phyloP scores from a whole-genome alignment of 2,113 vertebrate genomes.

The Thymallus thymallus region DNA sequence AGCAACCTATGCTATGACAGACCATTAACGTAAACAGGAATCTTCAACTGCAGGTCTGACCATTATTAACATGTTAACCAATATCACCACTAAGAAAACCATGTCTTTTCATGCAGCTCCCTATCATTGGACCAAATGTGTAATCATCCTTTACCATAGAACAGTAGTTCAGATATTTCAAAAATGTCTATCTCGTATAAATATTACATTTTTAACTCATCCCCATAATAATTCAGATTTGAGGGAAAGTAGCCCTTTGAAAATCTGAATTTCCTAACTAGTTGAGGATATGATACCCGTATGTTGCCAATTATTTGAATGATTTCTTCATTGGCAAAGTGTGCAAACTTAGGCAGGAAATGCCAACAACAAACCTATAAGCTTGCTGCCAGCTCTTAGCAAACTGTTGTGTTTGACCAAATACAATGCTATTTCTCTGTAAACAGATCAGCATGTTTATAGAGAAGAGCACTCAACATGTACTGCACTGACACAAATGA shows the following conservation, averaged over 20 bases:
- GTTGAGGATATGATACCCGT: constrained; percentile 45
- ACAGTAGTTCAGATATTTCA: neutral
- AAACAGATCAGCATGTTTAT: too few relatives aligned
- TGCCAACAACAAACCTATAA: too few relatives aligned
- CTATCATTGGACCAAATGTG: neutral
- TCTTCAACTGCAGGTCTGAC: neutral
- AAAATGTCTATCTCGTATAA: too few relatives aligned
- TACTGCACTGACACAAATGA: too few relatives aligned
- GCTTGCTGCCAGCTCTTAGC: too few relatives aligned
- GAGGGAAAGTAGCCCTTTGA: constrained; percentile 32
- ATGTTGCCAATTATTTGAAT: too few relatives aligned
- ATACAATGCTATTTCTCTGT: too few relatives aligned
- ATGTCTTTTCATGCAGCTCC: neutral
- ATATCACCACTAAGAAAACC: neutral
- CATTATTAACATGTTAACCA: neutral
- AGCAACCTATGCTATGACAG: neutral
- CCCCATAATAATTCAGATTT: neutral
- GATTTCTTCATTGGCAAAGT: too few relatives aligned
- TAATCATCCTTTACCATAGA: neutral
- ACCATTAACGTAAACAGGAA: neutral
- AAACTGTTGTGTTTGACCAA: too few relatives aligned
- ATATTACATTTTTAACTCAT: constrained; percentile 23
- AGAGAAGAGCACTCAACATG: too few relatives aligned
- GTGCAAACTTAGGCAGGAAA: too few relatives aligned
- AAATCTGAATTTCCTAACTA: constrained; percentile 45